Conservation (phyloP, 2,113 vertebrate species). For the Ammodytes marinus region DNA sequence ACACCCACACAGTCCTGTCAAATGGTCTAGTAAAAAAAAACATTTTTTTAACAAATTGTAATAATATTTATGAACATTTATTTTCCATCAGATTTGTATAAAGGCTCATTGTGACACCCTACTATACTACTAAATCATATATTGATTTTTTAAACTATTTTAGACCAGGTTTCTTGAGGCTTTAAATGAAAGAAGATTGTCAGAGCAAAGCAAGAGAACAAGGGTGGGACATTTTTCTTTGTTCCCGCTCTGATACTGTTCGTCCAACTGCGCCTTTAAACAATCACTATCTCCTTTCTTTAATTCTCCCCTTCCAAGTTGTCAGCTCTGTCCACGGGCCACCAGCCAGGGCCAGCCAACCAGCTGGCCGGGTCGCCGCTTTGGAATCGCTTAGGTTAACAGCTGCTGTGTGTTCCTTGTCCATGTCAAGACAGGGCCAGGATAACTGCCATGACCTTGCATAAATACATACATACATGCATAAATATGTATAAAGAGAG, state of each 20-base stretch:
- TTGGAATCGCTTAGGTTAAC: slow-evolving; percentile 50
- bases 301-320: slow-evolving; percentile 21
- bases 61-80: no score
- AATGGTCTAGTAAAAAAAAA: no score
- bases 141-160: no score
- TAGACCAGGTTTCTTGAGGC: no score
- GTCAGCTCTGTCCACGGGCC: slow-evolving; percentile 48
- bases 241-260: background rate
- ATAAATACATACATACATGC: slow-evolving; percentile 75
- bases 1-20: no score
- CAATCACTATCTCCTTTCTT: slow-evolving; percentile 35
- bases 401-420: slow-evolving; percentile 60
- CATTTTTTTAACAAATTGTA: no score
- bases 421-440: slow-evolving; percentile 46
- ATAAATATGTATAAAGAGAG: slow-evolving; percentile 30
- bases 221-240: slow-evolving; percentile 8
- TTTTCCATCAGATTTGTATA: no score
- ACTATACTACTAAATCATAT: no score
- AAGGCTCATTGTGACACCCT: no score
- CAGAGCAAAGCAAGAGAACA: slow-evolving; percentile 22
- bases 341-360: slow-evolving; percentile 46
- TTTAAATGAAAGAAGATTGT: background rate
- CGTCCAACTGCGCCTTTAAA: background rate
- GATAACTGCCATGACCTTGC: slow-evolving; percentile 62
- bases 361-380: slow-evolving; percentile 72